Evolutionary conservation across 2,797 vertebrate species (phyloP).

Genomic region (Acanthiza pusilla): DNA sequence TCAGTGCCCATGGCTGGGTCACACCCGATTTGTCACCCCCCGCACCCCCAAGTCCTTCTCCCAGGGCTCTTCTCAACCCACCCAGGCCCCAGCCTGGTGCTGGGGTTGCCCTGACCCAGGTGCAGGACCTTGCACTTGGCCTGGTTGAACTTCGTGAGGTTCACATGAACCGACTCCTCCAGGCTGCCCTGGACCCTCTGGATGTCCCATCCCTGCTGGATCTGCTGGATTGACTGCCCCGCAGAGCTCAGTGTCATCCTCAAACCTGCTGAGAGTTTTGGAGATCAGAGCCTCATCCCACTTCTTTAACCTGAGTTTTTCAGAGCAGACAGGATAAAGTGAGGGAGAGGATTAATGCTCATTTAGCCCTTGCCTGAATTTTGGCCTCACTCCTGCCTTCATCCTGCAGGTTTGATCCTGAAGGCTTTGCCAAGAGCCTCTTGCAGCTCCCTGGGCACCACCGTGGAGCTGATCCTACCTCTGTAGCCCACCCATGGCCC

Average conservation of each 20-base stretch:
- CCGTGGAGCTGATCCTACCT: neutral
- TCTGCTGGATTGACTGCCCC: neutral
- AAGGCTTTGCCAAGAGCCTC: neutral
- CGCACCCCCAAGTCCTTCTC: neutral
- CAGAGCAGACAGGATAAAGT: neutral
- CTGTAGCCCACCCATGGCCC: neutral
- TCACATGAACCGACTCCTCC: neutral
- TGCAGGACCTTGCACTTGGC: neutral
- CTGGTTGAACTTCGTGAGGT: neutral
- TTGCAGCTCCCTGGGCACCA: neutral
- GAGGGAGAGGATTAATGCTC: neutral
- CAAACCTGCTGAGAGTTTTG: neutral
- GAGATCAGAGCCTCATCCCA: neutral
- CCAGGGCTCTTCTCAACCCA: neutral
- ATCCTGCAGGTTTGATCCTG: neutral
- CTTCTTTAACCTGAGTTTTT: neutral
- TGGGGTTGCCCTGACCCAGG: neutral
- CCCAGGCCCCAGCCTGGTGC: neutral
- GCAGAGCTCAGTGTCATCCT: neutral
- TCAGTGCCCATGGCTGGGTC: neutral
- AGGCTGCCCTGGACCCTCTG: neutral
- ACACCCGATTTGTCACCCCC: neutral
- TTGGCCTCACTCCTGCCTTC: neutral
- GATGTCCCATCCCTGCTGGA: neutral
- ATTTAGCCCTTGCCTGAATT: neutral